Evolutionary conservation across 2,797 vertebrate species (phyloP).

Genomic region (Rhincodon typus): DNA sequence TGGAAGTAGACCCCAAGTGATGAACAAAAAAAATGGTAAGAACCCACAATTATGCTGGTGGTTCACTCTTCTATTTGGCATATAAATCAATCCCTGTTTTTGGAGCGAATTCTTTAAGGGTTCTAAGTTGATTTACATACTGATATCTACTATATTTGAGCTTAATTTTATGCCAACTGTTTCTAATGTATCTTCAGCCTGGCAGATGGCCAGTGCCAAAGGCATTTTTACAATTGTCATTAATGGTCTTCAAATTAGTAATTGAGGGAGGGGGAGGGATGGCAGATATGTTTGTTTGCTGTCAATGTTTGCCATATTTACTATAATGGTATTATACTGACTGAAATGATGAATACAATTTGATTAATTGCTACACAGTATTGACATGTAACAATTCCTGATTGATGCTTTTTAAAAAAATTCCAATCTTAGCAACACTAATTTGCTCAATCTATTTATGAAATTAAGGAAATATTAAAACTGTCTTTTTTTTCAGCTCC

Average conservation of each 20-base stretch:
- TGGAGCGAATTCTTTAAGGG: too few relatives aligned
- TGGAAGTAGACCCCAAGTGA: too few relatives aligned
- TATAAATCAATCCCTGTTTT: too few relatives aligned
- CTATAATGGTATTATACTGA: not conserved
- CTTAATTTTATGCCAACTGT: not conserved
- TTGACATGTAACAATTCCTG: not conserved
- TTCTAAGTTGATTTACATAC: too few relatives aligned
- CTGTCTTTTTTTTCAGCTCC: slow-evolving; percentile 46
- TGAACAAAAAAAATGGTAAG: too few relatives aligned
- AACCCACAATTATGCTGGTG: too few relatives aligned
- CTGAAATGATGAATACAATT: not conserved
- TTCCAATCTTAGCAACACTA: not conserved
- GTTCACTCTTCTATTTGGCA: too few relatives aligned
- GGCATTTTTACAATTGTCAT: not conserved
- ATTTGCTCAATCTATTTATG: not conserved
- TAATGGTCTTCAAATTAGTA: not conserved
- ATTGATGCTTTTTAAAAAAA: not conserved
- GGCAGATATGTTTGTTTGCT: not conserved
- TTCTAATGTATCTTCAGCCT: not conserved
- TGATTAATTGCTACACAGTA: not conserved
- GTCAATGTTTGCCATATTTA: not conserved
- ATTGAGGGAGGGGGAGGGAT: not conserved
- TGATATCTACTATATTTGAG: too few relatives aligned
- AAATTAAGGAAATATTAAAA: not conserved
- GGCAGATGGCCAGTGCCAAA: not conserved